phyloP scores from a whole-genome alignment of 2,797 vertebrate genomes.

The Dendrocincla tyrannina region DNA sequence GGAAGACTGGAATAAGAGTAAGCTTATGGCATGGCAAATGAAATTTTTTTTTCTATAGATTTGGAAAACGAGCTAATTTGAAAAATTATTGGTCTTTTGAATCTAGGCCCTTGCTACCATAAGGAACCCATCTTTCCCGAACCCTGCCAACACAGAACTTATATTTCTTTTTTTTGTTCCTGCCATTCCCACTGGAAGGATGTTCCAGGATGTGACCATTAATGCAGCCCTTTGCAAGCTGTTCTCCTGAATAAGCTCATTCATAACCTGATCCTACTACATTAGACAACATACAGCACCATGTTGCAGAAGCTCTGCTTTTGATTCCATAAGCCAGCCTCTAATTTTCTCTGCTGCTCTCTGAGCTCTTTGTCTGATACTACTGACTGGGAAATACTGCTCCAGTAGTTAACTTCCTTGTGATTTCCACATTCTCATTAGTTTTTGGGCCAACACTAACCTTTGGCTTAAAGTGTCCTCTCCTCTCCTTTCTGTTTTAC shows the following conservation, averaged over 20 bases:
- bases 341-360: neutral
- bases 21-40: neutral
- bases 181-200: neutral
- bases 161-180: neutral
- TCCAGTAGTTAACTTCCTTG: neutral
- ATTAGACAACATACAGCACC: slow-evolving; percentile 18
- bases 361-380: neutral
- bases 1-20: neutral
- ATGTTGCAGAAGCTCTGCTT: neutral
- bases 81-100: neutral
- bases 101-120: neutral
- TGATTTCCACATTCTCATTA: neutral
- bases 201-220: neutral
- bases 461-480: neutral
- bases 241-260: neutral
- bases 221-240: neutral
- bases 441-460: neutral
- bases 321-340: neutral
- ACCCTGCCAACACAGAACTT: neutral
- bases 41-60: neutral
- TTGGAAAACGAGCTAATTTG: neutral
- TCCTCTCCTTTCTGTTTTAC: neutral
- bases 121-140: neutral
- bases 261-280: neutral
- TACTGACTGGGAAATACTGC: neutral